Conservation (phyloP, 2,113 vertebrate species). For the Psittacara wagleri region DNA sequence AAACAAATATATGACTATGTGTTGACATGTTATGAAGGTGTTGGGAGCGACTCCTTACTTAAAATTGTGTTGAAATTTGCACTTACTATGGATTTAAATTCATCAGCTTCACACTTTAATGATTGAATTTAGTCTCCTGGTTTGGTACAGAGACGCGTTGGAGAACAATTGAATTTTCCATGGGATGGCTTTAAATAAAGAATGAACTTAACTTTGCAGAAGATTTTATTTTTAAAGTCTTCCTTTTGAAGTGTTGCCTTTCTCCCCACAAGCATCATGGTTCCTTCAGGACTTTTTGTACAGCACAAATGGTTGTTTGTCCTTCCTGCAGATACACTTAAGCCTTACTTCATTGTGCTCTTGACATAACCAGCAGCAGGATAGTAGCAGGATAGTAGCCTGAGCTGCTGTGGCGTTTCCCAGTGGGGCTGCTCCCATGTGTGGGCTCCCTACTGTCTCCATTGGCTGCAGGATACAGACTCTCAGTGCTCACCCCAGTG, state of each 20-base stretch:
- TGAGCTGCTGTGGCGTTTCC: neutral
- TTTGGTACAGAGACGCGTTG: neutral
- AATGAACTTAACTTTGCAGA: neutral
- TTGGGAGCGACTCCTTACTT: conserved; percentile 60
- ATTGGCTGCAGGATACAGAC: neutral
- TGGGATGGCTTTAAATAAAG: conserved; percentile 10
- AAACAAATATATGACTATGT: conserved; percentile 69
- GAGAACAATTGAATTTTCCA: conserved; percentile 58
- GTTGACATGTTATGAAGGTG: conserved; percentile 71
- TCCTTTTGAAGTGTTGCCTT: neutral
- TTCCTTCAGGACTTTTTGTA: neutral
- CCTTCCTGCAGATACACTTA: neutral
- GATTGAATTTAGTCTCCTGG: conserved; percentile 39
- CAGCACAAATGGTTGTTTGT: neutral
- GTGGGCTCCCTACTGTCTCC: neutral
- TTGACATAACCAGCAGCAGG: accelerated
- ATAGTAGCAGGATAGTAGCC: neutral
- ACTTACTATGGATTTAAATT: conserved; percentile 65
- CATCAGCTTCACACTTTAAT: conserved; percentile 59
- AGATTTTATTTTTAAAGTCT: neutral
- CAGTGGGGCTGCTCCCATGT: accelerated
- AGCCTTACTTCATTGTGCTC: neutral
- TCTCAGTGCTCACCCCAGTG: neutral
- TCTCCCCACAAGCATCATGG: neutral
- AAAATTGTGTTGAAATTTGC: conserved; percentile 66